Base-by-base conservation (phyloP, 2,113 vertebrate species). In the Labeo catla region DNA sequence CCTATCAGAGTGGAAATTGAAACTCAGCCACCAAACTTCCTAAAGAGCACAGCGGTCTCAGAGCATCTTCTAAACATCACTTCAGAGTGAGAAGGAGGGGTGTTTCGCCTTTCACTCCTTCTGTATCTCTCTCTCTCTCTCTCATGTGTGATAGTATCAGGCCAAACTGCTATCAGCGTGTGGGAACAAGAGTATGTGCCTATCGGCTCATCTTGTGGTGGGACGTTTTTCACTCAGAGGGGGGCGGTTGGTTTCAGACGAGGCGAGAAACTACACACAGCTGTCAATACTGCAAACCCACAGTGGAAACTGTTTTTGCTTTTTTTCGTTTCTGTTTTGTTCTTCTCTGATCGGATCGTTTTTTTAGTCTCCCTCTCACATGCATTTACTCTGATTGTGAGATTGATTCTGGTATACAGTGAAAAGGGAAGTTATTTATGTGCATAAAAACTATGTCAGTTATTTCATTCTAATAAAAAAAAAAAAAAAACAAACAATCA, bases 261-360 rank as follows among this genome's bases (percentile, higher is more conserved):
- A 82, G 80, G 76, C 61, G 83, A 81, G 76, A 88, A 83, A 76
- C 72, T 74, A 85, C 80, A 88, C 72, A 84, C 65, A 84, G 80
- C 66, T 82, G 84, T 83, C 78, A 77, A 52, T 83, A 86, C 21
- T 84, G 57, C 68, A 81, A 88, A 73, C 84, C 87, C 87, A 84
- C 76, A 76, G 84, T 86, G 87, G 84, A 86, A 88, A 86, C 74
- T 21, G 39, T 73, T 76, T 66, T 76, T 63, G 81, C 15, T 39
- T 16, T 19, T 16, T 70, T 8, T 43, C 4, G 36, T 72, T 72
- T 83, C 54, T 89, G 77, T 81, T 70, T 45, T 76, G 63, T 90
- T 82, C 84, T 85, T 85, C 72, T 89, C 66, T 86, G 83, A 89
- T 90, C 83, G 85, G 86, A 91, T 90, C 83, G 61, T 89, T 90